Evolutionary conservation across 2,797 vertebrate genomes (phyloP).

Genomic region (Anniella stebbinsi): DNA sequence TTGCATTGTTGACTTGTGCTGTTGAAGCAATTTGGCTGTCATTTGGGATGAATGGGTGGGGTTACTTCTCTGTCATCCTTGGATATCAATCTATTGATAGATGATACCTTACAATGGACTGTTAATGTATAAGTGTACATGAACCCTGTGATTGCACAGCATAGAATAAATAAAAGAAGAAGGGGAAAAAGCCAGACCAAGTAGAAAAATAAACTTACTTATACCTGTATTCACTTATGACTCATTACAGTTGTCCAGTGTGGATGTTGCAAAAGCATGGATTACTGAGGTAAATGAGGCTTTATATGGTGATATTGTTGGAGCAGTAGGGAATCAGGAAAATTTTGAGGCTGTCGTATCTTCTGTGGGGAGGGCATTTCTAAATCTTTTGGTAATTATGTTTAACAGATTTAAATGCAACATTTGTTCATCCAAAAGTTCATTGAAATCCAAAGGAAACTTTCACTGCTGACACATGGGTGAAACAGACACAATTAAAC

Average conservation of each 20-base stretch:
- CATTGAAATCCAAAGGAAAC: slow-evolving; percentile 54
- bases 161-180: neutral
- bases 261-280: neutral
- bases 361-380: slow-evolving; percentile 22
- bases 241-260: neutral
- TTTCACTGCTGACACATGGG: slow-evolving; percentile 13
- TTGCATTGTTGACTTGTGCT: neutral
- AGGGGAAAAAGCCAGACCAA: neutral
- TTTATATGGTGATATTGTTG: neutral
- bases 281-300: neutral
- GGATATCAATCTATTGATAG: neutral
- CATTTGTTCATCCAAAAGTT: neutral
- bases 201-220: neutral
- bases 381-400: neutral
- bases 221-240: neutral
- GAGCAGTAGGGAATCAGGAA: neutral
- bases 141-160: neutral
- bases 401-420: slow-evolving; percentile 27
- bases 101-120: neutral
- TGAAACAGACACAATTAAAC: slow-evolving; percentile 58
- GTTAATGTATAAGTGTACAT: neutral
- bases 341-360: neutral
- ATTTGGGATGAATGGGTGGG: neutral
- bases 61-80: neutral
- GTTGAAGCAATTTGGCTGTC: neutral